A percentile compares a stretch with the other conserved stretches of the same genome.
phyloP scores from a whole-genome alignment of 2,888 invertebrate genomes.

The Slavum lentiscoides region DNA sequence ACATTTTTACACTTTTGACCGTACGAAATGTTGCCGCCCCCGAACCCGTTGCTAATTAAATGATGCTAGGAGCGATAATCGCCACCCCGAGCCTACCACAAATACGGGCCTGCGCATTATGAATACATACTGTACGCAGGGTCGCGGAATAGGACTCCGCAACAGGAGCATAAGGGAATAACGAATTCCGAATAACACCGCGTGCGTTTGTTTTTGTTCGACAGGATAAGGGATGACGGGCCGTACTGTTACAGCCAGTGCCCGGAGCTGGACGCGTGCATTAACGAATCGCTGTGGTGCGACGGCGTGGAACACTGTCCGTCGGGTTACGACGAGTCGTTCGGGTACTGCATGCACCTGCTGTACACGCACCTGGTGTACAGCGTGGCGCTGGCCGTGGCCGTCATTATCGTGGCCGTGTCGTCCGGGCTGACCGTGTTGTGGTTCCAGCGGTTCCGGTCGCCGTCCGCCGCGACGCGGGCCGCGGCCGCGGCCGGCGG shows the following conservation, averaged over 20 bases:
- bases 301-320: conserved; percentile 80
- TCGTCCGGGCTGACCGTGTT: conserved; percentile 64
- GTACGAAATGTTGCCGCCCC: no score
- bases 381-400: conserved; percentile 63
- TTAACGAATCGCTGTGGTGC: conserved; percentile 78
- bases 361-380: conserved; percentile 77
- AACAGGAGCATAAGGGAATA: no score
- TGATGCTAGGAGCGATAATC: no score
- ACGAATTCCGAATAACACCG: no score
- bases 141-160: no score
- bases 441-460: conserved; percentile 48
- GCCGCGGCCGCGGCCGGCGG: conserved; percentile 60
- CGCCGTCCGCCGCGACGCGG: neutral
- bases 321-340: conserved; percentile 77
- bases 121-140: no score
- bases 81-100: no score
- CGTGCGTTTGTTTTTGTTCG: neutral
- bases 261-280: conserved; percentile 79
- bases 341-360: conserved; percentile 73
- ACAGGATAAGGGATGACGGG: conserved; percentile 30
- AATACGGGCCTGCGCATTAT: no score
- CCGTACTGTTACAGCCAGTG: conserved; percentile 65
- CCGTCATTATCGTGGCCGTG: conserved; percentile 62
- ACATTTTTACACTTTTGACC: no score
- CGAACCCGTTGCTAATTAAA: no score